Percentiles rank a stretch among this genome's conserved stretches.
These are phyloP conservation scores for Henricia sp. DNA, from an alignment of 53 echinoderm and acorn worm genomes.

Conservation along the genomic window DNA sequence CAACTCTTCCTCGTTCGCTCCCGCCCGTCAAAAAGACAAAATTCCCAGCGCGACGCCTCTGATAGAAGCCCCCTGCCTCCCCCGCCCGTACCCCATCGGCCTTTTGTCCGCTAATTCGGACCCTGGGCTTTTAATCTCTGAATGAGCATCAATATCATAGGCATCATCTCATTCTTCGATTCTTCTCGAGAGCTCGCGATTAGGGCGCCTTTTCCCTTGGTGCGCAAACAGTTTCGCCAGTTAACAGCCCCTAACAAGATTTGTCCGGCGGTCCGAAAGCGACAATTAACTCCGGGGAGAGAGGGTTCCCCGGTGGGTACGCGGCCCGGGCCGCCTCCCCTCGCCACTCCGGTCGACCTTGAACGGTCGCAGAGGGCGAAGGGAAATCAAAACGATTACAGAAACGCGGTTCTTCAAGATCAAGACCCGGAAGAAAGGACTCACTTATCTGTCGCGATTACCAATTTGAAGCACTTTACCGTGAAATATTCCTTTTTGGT, in stretches of 20 bases:
- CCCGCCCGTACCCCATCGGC: neutral
- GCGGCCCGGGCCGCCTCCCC: no score
- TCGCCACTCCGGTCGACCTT: constrained; percentile 18
- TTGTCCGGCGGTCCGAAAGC: constrained; percentile 27
- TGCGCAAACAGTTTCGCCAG: constrained; percentile 41
- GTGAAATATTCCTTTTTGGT: constrained; percentile 39
- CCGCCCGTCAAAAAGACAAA: neutral
- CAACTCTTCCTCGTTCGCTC: neutral
- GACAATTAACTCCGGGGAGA: constrained; percentile 32
- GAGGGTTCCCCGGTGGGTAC: no score
- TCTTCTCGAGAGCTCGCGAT: constrained; percentile 11
- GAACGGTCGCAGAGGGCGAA: neutral
- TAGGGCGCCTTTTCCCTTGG: constrained; percentile 10
- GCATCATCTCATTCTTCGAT: neutral
- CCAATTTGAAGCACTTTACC: constrained; percentile 34
- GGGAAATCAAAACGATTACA: neutral
- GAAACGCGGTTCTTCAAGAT: neutral
- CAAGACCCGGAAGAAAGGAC: neutral
- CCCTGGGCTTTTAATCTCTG: constrained; percentile 20
- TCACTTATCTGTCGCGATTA: constrained; percentile 45
- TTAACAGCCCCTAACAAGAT: constrained; percentile 54
- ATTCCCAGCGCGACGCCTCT: neutral
- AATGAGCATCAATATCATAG: neutral
- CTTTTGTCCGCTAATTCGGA: constrained; percentile 15
- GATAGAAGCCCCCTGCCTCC: neutral